Base-by-base conservation (phyloP, 2,113 vertebrate genomes). In the Lucifuga dentata region DNA sequence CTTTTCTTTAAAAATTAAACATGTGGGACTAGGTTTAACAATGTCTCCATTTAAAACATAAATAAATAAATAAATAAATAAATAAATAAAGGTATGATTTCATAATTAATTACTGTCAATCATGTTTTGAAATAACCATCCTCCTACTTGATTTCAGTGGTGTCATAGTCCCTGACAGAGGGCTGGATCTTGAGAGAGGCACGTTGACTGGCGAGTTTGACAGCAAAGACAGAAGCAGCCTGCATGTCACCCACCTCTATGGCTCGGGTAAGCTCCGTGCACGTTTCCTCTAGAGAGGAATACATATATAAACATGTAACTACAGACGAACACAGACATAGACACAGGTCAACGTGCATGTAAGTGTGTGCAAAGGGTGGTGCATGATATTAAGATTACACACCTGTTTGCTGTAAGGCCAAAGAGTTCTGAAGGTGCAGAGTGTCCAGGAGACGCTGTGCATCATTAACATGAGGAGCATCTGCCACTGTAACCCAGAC, bases 231-330 rank as follows among this genome's bases (percentile, higher is more conserved):
- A 0, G 92, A 86, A 0, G 96, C 94, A 11, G 70, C 68, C 56
- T 91, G 75, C 53, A 92, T 69, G 8, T 97, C 95, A 1, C 95
- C 96, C 0, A 69, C 75, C 61, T 93, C 92, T 19, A 98, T 94
- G 7, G 95, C 94, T 68, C 26, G 75, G 45, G 92, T 83, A 11
- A 98, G 89, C 23, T 83, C 83, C 5, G 84, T 69, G 0, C 90
- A 94, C 44, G 95, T 72, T 1, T 96, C 94, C 83, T 97, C 96
- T 97, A 60, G 1, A 9, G 9, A 5, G 9, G 16, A 10, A 68
- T 17, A 62, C n/a, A 68, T 33, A 64, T 46, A 46, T 1, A 20
- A 3, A 63, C 9, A 41, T 24, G 40, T 0, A 5, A 13, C 49
- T 21, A 23, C 50, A 68, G 44, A 57, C 38, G 23, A 41, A 66